These are phyloP conservation scores for Crossocerus cetratus DNA, from an alignment of 2,888 invertebrate species.

Conservation along the genomic window DNA sequence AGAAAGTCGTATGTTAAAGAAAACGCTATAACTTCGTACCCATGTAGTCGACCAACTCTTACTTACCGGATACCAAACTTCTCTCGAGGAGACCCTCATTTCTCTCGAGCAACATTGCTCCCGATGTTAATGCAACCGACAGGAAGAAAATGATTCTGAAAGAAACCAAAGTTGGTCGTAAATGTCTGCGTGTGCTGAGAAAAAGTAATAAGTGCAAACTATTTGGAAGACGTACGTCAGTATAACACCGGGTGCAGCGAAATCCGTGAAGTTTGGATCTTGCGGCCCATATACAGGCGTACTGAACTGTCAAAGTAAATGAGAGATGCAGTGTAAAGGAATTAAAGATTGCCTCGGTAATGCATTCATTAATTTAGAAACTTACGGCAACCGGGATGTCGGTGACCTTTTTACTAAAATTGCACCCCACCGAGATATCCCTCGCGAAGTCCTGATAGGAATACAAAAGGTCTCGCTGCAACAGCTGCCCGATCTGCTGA, in stretches of 20 bases:
- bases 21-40: too few species aligned
- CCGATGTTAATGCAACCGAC: conserved; percentile 94
- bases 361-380: conserved; percentile 37
- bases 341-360: too few species aligned
- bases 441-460: conserved; percentile 86
- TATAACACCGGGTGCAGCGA: conserved; percentile 95
- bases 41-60: neutral
- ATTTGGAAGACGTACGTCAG: conserved; percentile 83
- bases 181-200: neutral
- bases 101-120: conserved; percentile 91
- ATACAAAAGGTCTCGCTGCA: conserved; percentile 85
- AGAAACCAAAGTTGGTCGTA: neutral
- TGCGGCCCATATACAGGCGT: conserved; percentile 86
- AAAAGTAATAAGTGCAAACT: neutral
- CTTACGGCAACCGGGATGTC: conserved; percentile 82
- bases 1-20: too few species aligned
- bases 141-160: conserved; percentile 94
- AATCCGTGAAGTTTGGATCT: conserved; percentile 93
- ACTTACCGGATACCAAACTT: conserved; percentile 89
- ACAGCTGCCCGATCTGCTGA: conserved; percentile 91
- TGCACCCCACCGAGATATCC: conserved; percentile 81
- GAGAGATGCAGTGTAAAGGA: conserved; percentile 7
- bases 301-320: conserved; percentile 79
- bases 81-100: conserved; percentile 94
- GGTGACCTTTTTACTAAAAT: conserved; percentile 82